phyloP scores from a whole-genome alignment of 2,797 vertebrate species.

The Liparis tanakae region DNA sequence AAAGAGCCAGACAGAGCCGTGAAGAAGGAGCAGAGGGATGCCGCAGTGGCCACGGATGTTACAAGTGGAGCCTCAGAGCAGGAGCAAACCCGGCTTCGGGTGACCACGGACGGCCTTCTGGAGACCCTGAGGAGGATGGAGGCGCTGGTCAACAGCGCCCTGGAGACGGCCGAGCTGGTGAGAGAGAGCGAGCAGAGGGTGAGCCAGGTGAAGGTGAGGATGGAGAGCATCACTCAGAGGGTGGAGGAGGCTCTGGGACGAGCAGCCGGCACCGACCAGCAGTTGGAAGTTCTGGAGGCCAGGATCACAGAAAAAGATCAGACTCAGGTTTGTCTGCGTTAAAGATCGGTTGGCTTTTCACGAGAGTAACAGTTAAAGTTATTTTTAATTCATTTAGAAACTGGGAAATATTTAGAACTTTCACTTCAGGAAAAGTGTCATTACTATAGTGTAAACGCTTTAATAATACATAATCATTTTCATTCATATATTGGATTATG shows the following conservation, averaged over 20 bases:
- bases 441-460: neutral
- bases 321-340: constrained; percentile 55
- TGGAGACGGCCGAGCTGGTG: constrained; percentile 65
- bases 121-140: constrained; percentile 69
- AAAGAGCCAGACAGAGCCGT: constrained; percentile 30
- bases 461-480: neutral
- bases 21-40: constrained; percentile 65
- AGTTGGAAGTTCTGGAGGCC: constrained; percentile 61
- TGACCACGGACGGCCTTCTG: constrained; percentile 64
- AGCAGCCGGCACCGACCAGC: constrained; percentile 53
- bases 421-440: neutral
- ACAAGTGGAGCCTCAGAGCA: constrained; percentile 37
- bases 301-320: constrained; percentile 27
- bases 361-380: neutral
- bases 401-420: neutral
- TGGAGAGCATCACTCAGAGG: constrained; percentile 69
- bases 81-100: constrained; percentile 36
- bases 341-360: neutral
- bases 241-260: constrained; percentile 72
- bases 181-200: constrained; percentile 69
- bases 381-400: neutral
- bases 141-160: constrained; percentile 64
- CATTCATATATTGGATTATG: neutral
- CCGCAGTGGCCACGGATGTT: constrained; percentile 62
- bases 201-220: constrained; percentile 60